Percentiles rank a stretch among this genome's conserved stretches.
phyloP scores from a whole-genome alignment of 2,888 invertebrate genomes.

The Formica aserva region DNA sequence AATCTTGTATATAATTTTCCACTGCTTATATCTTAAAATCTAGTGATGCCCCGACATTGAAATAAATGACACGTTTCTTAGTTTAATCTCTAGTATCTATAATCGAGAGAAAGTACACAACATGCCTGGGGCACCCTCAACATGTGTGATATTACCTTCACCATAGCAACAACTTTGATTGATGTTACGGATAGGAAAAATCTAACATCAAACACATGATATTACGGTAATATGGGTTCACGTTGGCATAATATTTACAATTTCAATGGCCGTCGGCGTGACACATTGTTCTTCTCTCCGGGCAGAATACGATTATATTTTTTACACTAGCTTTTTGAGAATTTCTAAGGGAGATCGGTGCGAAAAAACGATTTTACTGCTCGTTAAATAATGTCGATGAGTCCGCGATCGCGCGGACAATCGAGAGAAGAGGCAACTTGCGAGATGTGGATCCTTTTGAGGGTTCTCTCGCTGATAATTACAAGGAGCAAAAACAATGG shows the following conservation, averaged over 20 bases:
- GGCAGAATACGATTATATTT: not conserved
- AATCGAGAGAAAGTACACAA: conserved; percentile 34
- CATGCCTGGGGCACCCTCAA: conserved; percentile 11
- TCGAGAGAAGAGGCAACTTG: conserved; percentile 37
- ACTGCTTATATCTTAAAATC: not conserved
- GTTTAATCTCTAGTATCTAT: conserved; percentile 27
- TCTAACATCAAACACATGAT: conserved; percentile 28
- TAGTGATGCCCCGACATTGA: conserved; percentile 16
- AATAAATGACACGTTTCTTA: conserved; percentile 28
- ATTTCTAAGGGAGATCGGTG: not conserved
- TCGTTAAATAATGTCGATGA: conserved; percentile 20
- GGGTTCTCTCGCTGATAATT: conserved; percentile 78
- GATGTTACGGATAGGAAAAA: conserved; percentile 40
- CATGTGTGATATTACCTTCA: conserved; percentile 34
- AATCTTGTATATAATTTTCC: not conserved
- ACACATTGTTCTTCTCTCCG: not conserved
- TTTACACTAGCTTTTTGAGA: not conserved
- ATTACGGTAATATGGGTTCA: conserved; percentile 25
- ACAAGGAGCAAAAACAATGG: conserved; percentile 84
- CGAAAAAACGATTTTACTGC: not conserved
- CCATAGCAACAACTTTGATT: conserved; percentile 37
- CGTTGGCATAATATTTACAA: conserved; percentile 36
- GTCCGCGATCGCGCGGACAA: not conserved
- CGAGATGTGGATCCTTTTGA: conserved; percentile 52
- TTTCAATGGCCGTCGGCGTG: conserved; percentile 11